A percentile compares a stretch with the other conserved stretches of the same genome.
These are phyloP conservation scores for Lepidocyrtinus sp. DNA, from an alignment of 2,888 invertebrate genomes.

Conservation along the genomic window DNA sequence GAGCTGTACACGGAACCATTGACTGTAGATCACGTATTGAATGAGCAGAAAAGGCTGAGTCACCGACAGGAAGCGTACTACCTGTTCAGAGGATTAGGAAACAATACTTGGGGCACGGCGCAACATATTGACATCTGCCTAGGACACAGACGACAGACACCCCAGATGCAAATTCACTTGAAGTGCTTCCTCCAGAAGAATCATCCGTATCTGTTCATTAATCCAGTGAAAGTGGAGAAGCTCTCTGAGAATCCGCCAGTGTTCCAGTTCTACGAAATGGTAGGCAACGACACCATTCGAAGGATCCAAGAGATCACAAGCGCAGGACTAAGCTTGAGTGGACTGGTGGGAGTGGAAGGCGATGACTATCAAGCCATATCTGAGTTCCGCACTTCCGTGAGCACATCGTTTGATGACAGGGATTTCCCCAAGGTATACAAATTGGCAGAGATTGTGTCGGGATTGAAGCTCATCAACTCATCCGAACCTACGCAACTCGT, in stretches of 20 bases:
- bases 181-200: neutral
- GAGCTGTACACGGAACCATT: no score
- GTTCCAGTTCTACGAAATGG: slow-evolving; percentile 28
- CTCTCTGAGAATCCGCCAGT: slow-evolving; percentile 25
- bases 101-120: neutral
- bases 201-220: slow-evolving; percentile 21
- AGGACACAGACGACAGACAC: neutral
- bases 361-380: neutral
- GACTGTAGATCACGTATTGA: no score
- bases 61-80: neutral
- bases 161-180: neutral
- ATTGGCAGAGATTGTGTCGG: slow-evolving; percentile 8
- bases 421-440: neutral
- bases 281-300: slow-evolving; percentile 3
- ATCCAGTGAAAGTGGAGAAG: slow-evolving; percentile 20
- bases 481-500: neutral
- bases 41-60: no score
- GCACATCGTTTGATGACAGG: neutral
- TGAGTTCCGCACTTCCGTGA: neutral
- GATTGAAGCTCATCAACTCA: neutral
- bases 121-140: neutral
- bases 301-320: neutral
- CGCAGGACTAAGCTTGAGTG: neutral
- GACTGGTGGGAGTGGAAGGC: neutral
- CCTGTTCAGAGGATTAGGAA: neutral